Base-by-base conservation (phyloP, 2,797 vertebrate genomes). In the Harpagifer antarcticus region DNA sequence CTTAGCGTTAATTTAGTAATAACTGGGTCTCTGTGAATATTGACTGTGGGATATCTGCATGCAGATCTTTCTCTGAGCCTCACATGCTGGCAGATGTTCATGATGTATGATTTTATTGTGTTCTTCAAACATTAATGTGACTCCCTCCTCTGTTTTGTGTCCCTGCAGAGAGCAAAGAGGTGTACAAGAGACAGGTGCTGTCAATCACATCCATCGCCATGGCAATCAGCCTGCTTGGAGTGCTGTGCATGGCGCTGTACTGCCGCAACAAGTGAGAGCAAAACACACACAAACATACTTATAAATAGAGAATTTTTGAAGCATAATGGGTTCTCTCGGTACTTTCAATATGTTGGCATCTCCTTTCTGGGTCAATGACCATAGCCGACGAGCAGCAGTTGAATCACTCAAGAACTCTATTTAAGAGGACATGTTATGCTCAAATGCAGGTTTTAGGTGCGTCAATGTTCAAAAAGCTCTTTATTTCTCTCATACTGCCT, bases 181-280 rank as follows among this genome's bases (percentile, higher is more conserved):
- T 95, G 69, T 95, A 95, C 90, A 94, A 94, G 93, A 94, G 94
- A 85, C 94, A 95, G 89, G 93, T 96, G 85, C 88, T 96, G 92
- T 99, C 98, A 85, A 96, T 99, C 88, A 96, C 97, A 63, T 98
- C 96, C 90, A 99, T 99, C 92, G 89, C 97, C 93, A 96, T 97
- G 86, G 96, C 97, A 79, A 96, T 99, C 92, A 95, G 97, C 91
- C 95, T 99, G 78, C 96, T 99, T 92, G 98, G 96, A 83, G 93
- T 96, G 57, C 95, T 99, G 76, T 99, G 97, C 85, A 95, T 98
- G 89, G 97, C 95, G 2, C 97, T 99, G 89, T 99, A 99, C 96
- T 99, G 96, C 95, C 96, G 94, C 94, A 96, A 96, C 95, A 99
- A 98, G 98, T 99, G 94, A 90, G 95, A 83, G 6, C 8, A 72